Evolutionary conservation across 2,113 vertebrate genomes (phyloP), one percentile per base, ranked within the genome.

Genomic region (Daubentonia madagascariensis): DNA sequence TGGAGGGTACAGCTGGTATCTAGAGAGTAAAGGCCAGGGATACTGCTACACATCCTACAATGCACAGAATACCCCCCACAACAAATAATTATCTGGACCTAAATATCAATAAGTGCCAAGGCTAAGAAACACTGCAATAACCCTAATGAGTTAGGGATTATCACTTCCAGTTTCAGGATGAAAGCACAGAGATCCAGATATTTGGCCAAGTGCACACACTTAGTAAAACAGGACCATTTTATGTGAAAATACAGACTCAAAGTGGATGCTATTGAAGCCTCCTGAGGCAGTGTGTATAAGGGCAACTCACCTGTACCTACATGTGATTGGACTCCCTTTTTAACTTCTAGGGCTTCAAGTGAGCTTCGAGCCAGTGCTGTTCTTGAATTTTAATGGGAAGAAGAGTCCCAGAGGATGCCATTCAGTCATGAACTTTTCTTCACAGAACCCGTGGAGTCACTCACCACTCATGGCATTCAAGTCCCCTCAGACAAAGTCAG

Each of bases 351-450:
- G 93, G 59, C 28, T 61, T 35, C 18, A 52, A 93, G 88, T 0
- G 37, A 94, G 16, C 83, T 68, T 79, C 59, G 16, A 72, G 37
- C 23, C 16, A n/a, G 30, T 14, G 35, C 92, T 96, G 35, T 75
- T 95, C 35, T 91, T 95, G 45, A 90, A 76, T 97, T 98, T 97
- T 85, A 95, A 67, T 78, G 22, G 4, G 22, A 87, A 40, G 12
- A 23, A 17, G 78, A 95, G 5, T 81, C 87, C 30, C 3, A 40
- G 1, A 91, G 80, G 78, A 87, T 8, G n/a, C 6, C 43, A 52
- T 89, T 90, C 12, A 52, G 11, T 45, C 37, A 6, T 75, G 63
- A 98, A 37, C n/a, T 52, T 70, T 95, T 93, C 43, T 83, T 86
- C 78, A 76, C 12, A 96, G 30, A 67, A 45, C 59, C 18, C 48